These are phyloP conservation scores for Canis aureus DNA, from an alignment of 2,113 vertebrate species.

Conservation along the genomic window DNA sequence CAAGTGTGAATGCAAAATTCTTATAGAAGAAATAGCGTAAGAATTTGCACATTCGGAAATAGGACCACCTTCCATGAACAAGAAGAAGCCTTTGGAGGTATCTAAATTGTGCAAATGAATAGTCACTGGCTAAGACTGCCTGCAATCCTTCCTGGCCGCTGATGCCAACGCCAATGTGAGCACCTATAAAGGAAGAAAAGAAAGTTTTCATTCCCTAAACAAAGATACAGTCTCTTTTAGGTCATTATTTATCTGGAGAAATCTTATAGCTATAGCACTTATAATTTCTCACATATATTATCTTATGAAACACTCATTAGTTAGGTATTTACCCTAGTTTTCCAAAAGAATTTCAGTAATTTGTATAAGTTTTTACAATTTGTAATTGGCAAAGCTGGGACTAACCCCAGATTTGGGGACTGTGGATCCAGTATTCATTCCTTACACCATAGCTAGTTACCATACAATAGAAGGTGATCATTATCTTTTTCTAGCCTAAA, in stretches of 20 bases:
- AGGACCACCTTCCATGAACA: conserved; percentile 91
- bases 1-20: conserved; percentile 91
- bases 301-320: not conserved
- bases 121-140: conserved; percentile 90
- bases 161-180: conserved; percentile 90
- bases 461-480: not conserved
- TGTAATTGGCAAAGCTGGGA: not conserved
- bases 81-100: conserved; percentile 90
- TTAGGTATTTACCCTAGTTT: not conserved
- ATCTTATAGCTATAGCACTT: not conserved
- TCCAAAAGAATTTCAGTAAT: not conserved
- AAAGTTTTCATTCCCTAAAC: not conserved
- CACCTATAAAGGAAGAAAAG: conserved; percentile 83
- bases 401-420: not conserved
- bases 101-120: conserved; percentile 90
- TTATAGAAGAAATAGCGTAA: conserved; percentile 93
- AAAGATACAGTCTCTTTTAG: not conserved
- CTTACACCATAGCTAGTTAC: not conserved
- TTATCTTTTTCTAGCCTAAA: not conserved
- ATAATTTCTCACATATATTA: not conserved
- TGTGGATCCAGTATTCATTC: not conserved
- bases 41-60: conserved; percentile 92
- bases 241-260: not conserved
- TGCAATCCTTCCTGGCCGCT: conserved; percentile 91
- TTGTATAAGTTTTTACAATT: not conserved